Conservation (phyloP, 1,140 invertebrate species). For the Belonocnema kinseyi region DNA sequence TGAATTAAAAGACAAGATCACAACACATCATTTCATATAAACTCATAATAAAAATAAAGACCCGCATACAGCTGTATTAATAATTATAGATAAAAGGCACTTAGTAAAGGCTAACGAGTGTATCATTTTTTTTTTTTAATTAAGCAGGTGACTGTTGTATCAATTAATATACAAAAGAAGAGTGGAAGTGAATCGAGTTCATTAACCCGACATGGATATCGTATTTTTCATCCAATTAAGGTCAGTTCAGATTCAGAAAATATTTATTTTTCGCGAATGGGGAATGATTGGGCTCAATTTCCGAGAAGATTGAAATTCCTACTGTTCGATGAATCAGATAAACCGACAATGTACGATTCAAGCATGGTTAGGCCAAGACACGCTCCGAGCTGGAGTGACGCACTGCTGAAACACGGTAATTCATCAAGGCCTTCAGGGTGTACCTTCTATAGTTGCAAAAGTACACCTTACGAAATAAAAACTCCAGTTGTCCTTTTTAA, state of each 20-base stretch:
- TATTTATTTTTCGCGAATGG: not conserved
- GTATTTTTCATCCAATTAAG: not conserved
- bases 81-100: too few species aligned
- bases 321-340: constrained; percentile 10
- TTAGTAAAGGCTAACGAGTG: too few species aligned
- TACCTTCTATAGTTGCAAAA: constrained; percentile 53
- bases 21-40: too few species aligned
- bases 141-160: too few species aligned
- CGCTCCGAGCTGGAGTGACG: constrained; percentile 56
- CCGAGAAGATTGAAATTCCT: constrained; percentile 10
- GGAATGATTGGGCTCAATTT: constrained; percentile 2
- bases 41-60: too few species aligned
- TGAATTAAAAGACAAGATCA: too few species aligned
- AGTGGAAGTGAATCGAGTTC: too few species aligned
- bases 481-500: not conserved
- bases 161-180: too few species aligned
- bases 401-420: constrained; percentile 56
- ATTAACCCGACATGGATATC: not conserved
- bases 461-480: not conserved
- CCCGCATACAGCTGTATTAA: too few species aligned
- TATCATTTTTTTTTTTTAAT: too few species aligned
- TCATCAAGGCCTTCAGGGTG: constrained; percentile 61
- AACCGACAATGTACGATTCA: not conserved
- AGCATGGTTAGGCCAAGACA: constrained; percentile 48
- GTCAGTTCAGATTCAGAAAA: not conserved